These are phyloP conservation scores for Pentalonia nigronervosa DNA, from an alignment of 1,140 invertebrate species.

Conservation along the genomic window DNA sequence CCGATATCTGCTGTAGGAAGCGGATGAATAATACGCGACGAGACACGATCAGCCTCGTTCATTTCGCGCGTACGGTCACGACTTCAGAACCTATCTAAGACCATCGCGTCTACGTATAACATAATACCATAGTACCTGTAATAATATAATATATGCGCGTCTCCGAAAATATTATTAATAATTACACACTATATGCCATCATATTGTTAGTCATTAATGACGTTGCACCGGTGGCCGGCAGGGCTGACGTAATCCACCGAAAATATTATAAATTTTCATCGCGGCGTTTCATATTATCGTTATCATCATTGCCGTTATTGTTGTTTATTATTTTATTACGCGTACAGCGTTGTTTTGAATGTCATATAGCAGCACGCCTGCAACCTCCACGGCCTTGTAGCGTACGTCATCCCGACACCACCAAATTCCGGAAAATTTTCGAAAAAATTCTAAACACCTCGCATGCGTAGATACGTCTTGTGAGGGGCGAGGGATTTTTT, in stretches of 20 bases:
- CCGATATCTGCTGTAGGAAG: neutral
- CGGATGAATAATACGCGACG: constrained; percentile 15
- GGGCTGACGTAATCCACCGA: neutral
- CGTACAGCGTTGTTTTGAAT: neutral
- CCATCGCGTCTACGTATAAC: neutral
- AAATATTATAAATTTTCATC: neutral
- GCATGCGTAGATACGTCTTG: too few relatives aligned
- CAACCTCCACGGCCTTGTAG: neutral
- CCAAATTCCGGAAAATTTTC: neutral
- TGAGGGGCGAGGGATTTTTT: neutral
- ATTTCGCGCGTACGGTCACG: constrained; percentile 44
- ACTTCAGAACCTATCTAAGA: neutral
- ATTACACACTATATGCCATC: neutral
- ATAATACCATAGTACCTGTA: neutral
- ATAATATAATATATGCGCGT: constrained; percentile 5
- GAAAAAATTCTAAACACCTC: neutral
- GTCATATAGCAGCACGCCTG: neutral
- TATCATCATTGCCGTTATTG: neutral
- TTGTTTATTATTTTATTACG: neutral
- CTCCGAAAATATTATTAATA: constrained; percentile 30
- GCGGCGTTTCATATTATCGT: neutral
- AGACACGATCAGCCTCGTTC: constrained; percentile 48
- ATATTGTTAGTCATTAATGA: neutral
- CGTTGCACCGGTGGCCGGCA: neutral
- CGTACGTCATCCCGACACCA: neutral